These are phyloP conservation scores for Lepetodrilus schrolli DNA, from an alignment of 2,888 invertebrate species.

Conservation along the genomic window DNA sequence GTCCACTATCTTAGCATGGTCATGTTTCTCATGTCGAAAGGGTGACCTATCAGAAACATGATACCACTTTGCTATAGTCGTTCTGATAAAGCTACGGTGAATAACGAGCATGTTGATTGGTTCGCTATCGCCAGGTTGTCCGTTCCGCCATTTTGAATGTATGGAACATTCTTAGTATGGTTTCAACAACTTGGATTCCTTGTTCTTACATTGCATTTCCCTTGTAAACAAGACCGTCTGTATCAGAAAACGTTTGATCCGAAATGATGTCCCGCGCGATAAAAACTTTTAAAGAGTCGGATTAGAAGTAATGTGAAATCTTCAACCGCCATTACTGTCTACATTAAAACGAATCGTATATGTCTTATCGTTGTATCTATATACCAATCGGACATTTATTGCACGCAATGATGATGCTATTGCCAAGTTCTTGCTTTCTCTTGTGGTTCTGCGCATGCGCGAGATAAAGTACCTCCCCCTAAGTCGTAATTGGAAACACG, in stretches of 20 bases:
- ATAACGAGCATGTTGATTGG: conserved; percentile 24
- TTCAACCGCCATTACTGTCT: background rate
- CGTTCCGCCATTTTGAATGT: conserved; percentile 24
- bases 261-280: background rate
- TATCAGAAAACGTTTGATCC: conserved; percentile 18
- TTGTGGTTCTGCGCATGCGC: background rate
- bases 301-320: conserved; percentile 1
- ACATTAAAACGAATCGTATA: conserved; percentile 1
- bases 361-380: background rate
- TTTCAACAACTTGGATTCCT: background rate
- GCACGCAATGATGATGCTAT: background rate
- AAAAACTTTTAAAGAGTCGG: background rate
- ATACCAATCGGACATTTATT: background rate
- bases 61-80: conserved; percentile 15
- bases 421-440: background rate
- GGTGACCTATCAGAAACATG: conserved; percentile 19
- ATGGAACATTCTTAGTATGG: conserved; percentile 8
- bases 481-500: conserved; percentile 21
- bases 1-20: background rate
- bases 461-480: background rate
- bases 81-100: conserved; percentile 9
- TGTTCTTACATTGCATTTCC: background rate
- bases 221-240: conserved; percentile 18
- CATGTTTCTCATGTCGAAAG: background rate
- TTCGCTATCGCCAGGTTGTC: conserved; percentile 13